Evolutionary conservation across 2,888 invertebrate genomes (phyloP), one percentile per base, ranked within the genome.

Genomic region (Esperia sulphurella): DNA sequence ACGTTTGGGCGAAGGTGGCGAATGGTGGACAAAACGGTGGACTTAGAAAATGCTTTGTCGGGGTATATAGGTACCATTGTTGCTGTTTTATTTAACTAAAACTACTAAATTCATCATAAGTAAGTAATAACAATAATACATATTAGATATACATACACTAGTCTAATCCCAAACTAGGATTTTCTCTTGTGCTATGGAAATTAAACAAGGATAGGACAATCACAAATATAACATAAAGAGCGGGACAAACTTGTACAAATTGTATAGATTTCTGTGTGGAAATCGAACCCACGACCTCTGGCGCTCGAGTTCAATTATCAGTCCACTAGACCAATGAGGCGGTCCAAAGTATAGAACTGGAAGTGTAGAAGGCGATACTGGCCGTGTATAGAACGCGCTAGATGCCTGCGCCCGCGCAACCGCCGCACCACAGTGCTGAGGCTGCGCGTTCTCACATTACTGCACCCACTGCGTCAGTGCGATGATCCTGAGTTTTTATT

Each of bases 401-500:
- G 33, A 33, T 8, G 10, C 33, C 10, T 8, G 8, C 33, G 33
- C 10, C n/a, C 8, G 8, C 12, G 31, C 8, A 1, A 14, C 21
- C 5, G 43, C 48, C 49, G 45, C 51, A 31, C 39, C 37, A 5
- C 21, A 3, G 21, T 5, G 21, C 21, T 5, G 21, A 43, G 56
- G 50, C 57, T 54, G 45, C 48, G 66, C 59, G 70, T 67, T 68
- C 69, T 75, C 75, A 75, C 70, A 66, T 75, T 72, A 72, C 79
- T 70, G 76, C 76, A 74, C 69, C 71, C 75, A 73, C 71, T 69
- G 75, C 77, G 79, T 21, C 78, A 80, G 85, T 79, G 79, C 84
- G 83, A 86, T 86, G 83, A 84, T 87, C 85, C 74, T 80, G 60
- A 53, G 64, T 79, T 83, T 83, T 83, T 84, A 72, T 78, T 85